These are phyloP conservation scores for Labrus mixtus DNA, from an alignment of 2,113 vertebrate species.

Conservation along the genomic window DNA sequence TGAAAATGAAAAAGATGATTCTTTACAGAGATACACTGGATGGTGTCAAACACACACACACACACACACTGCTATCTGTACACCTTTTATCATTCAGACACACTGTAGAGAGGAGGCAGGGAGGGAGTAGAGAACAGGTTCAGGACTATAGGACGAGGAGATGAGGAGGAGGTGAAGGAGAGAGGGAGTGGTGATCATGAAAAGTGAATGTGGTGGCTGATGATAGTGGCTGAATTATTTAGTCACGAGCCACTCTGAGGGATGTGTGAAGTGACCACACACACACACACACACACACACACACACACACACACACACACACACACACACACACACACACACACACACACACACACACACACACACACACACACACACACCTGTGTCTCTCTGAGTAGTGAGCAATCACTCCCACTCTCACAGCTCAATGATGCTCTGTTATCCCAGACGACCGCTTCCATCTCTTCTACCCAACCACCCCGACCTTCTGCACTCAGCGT, in stretches of 20 bases:
- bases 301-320: not conserved
- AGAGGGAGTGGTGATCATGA: slow-evolving; percentile 18
- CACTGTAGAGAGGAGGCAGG: too few species aligned
- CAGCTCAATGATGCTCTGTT: slow-evolving; percentile 1
- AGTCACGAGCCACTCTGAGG: slow-evolving; percentile 22
- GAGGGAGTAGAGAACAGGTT: not conserved
- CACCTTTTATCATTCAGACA: slow-evolving; percentile 24
- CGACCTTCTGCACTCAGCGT: not conserved
- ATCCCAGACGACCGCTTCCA: not conserved
- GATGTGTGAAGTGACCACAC: slow-evolving; percentile 15
- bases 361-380: slow-evolving; percentile 9
- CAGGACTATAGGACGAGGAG: not conserved
- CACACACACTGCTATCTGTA: not conserved
- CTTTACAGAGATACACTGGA: not conserved
- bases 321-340: slow-evolving; percentile 1
- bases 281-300: not conserved
- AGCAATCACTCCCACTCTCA: slow-evolving; percentile 1
- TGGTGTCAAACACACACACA: slow-evolving; percentile 41
- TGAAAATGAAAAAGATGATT: slow-evolving; percentile 61
- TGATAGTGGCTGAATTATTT: slow-evolving; percentile 60
- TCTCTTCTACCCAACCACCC: not conserved
- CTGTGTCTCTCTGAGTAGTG: not conserved
- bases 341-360: not conserved
- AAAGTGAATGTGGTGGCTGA: slow-evolving; percentile 38
- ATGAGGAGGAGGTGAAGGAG: slow-evolving; percentile 9